These are phyloP conservation scores for Copidosoma floridanum DNA, from an alignment of 1,140 invertebrate genomes.

Conservation along the genomic window DNA sequence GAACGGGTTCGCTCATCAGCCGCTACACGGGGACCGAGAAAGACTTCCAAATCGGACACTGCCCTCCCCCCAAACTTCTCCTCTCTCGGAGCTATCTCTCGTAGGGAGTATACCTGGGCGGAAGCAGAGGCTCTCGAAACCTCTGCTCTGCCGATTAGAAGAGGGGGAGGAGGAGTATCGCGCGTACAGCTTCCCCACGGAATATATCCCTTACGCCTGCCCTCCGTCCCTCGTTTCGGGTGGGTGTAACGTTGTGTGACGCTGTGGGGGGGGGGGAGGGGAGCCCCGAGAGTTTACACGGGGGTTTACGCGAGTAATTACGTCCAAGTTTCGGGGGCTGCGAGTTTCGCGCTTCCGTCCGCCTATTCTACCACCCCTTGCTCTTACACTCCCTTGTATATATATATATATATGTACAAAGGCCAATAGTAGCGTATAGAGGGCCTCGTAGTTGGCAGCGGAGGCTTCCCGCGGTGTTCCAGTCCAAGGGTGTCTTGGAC, in stretches of 20 bases:
- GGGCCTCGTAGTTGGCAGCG: too few relatives aligned
- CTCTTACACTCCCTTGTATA: too few relatives aligned
- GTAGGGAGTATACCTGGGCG: too few relatives aligned
- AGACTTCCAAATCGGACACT: slow-evolving; percentile 3
- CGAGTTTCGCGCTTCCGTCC: slow-evolving; percentile 33
- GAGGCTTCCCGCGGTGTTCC: too few relatives aligned
- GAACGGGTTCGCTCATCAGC: neutral
- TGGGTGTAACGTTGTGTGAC: slow-evolving; percentile 37
- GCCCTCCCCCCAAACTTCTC: neutral
- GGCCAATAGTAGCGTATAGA: too few relatives aligned
- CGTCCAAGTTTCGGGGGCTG: slow-evolving; percentile 35
- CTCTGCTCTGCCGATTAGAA: too few relatives aligned
- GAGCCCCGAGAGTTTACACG: slow-evolving; percentile 16
- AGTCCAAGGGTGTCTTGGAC: too few relatives aligned
- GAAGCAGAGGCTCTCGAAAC: too few relatives aligned
- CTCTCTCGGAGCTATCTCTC: neutral
- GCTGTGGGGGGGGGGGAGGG: slow-evolving; percentile 25
- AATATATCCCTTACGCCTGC: slow-evolving; percentile 8
- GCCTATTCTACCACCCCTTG: neutral
- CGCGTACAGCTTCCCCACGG: slow-evolving; percentile 15
- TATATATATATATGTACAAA: too few relatives aligned
- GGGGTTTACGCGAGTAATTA: slow-evolving; percentile 37
- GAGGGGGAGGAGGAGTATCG: slow-evolving; percentile 18
- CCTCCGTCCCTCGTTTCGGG: neutral
- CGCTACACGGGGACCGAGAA: slow-evolving; percentile 5